Evolutionary conservation across 2,888 invertebrate genomes (phyloP), one percentile per base, ranked within the genome.

Genomic region (Endotricha flammealis): DNA sequence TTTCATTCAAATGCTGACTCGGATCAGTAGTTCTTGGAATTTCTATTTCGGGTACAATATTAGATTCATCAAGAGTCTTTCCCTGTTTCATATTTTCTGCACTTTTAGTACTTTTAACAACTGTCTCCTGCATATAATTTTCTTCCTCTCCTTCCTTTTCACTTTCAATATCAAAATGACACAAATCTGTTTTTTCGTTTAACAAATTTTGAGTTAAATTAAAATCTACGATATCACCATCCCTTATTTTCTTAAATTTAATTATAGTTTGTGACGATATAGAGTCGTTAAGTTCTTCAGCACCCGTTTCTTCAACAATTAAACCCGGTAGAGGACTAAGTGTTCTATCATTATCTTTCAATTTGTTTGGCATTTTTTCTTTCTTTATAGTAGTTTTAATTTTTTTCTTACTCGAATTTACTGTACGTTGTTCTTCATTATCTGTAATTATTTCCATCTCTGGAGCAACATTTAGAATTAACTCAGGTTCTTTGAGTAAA

Each of bases 301-400:
- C 47, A 4, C 32, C 30, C 1, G 23, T 53, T 5, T 57, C 46
- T 59, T 83, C 83, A 12, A 82, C 64, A 2, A 75, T 42, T 7
- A 85, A 55, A 0, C 63, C 73, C 1, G 83, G 82, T 22, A 83
- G 51, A 3, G 82, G 76, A 46, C 82, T 80, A 28, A 53, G 50
- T 9, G 71, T 66, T 46, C 60, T 53, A 32, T 70, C 61, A 32
- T 50, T 41, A 36, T 56, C 57, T 12, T 11, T 42, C 46, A 42
- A 47, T 42, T 22, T 8, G 6, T 13, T n/a, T 32, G 38, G 9
- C 32, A 31, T 38, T 34, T 43, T 43, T 17, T 32, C 25, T 36
- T 41, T 36, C 14, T 29, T 33, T 20, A n/a, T 12, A 30, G 35
- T 44, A 36, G 36, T 44, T 11, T 28, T 35, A 20, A 1, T 12